These are phyloP conservation scores for Oreohelix idahoensis DNA, from an alignment of 1,140 invertebrate species.

Conservation along the genomic window DNA sequence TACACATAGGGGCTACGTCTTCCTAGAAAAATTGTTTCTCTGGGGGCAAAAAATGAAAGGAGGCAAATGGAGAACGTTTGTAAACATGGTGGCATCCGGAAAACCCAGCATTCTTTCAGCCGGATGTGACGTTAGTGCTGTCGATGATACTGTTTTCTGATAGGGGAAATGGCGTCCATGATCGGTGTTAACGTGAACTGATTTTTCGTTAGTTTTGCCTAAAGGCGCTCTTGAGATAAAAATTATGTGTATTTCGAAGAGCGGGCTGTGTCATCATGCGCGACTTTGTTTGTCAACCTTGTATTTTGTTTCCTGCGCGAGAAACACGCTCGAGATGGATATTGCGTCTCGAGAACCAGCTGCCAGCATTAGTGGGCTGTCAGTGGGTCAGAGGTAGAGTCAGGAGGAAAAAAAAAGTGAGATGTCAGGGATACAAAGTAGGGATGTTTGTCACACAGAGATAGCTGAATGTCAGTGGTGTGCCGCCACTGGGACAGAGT, in stretches of 20 bases:
- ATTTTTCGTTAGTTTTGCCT: background rate
- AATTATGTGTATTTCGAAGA: conserved; percentile 5
- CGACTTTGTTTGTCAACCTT: conserved; percentile 1
- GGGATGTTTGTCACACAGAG: no score
- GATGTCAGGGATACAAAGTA: no score
- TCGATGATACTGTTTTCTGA: conserved; percentile 1
- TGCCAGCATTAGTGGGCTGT: background rate
- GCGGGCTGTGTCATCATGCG: background rate
- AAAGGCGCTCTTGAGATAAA: background rate
- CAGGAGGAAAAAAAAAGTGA: no score
- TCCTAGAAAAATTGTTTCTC: conserved; percentile 20
- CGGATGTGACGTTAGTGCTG: conserved; percentile 31
- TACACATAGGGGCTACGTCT: background rate
- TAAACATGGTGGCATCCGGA: conserved; percentile 28
- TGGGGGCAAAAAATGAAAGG: conserved; percentile 34
- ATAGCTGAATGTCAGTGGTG: no score
- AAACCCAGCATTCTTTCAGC: conserved; percentile 8
- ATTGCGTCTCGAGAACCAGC: background rate
- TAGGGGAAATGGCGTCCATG: conserved; percentile 3
- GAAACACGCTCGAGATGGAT: background rate
- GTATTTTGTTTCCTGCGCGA: background rate
- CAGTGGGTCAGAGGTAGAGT: background rate
- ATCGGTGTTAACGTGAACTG: background rate
- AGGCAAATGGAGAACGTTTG: conserved; percentile 28
- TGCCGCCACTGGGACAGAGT: no score